phyloP scores from a whole-genome alignment of 2,113 vertebrate genomes.

The Isichthys henryi region DNA sequence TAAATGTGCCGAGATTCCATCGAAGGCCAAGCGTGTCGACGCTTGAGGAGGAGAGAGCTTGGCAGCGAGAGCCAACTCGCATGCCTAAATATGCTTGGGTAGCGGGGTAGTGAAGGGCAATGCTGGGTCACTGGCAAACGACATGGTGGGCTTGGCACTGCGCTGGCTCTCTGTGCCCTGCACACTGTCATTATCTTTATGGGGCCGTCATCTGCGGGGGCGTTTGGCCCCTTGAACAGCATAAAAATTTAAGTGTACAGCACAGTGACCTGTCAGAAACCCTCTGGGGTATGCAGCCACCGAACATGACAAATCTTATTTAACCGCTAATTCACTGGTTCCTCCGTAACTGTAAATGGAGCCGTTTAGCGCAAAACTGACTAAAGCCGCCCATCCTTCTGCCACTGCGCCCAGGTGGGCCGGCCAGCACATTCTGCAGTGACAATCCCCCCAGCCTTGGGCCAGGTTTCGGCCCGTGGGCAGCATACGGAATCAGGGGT shows the following conservation, averaged over 20 bases:
- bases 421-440: background rate
- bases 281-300: background rate
- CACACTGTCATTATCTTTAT: background rate
- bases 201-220: background rate
- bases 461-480: background rate
- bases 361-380: background rate
- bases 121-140: constrained; percentile 23
- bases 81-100: constrained; percentile 36
- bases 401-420: background rate
- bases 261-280: background rate
- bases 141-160: background rate
- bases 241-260: background rate
- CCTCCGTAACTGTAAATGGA: background rate
- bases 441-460: background rate
- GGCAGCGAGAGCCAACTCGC: constrained; percentile 25
- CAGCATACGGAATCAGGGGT: background rate
- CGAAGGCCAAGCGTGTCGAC: constrained; percentile 42
- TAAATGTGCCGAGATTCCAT: constrained; percentile 37
- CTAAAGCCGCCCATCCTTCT: background rate
- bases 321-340: background rate
- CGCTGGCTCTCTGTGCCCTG: background rate
- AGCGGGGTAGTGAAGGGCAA: constrained; percentile 41
- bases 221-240: background rate
- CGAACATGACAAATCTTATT: background rate
- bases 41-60: constrained; percentile 30